Percentiles rank a stretch among this genome's conserved stretches.
Conservation (phyloP, 2,113 vertebrate species). For the Aegotheles bennettii region DNA sequence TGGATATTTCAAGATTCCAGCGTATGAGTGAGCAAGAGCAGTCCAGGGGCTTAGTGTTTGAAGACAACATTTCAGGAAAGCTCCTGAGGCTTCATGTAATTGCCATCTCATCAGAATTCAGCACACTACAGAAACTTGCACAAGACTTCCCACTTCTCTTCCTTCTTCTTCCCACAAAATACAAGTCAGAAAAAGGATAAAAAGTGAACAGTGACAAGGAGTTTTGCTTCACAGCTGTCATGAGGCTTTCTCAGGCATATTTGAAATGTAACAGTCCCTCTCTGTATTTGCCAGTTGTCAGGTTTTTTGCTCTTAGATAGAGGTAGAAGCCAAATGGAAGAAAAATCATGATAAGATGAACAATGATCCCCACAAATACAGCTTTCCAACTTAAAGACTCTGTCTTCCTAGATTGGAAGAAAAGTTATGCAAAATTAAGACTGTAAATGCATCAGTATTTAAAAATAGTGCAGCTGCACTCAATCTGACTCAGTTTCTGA, state of each 20-base stretch:
- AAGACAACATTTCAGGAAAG: background rate
- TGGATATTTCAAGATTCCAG: background rate
- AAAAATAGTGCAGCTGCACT: background rate
- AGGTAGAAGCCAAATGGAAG: background rate
- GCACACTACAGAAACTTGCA: background rate
- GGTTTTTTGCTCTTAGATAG: background rate
- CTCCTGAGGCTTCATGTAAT: fast-evolving
- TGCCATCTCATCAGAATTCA: background rate
- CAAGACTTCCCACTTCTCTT: background rate
- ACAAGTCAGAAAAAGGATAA: background rate
- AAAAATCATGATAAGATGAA: background rate
- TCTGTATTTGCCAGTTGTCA: background rate
- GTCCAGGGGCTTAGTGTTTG: background rate
- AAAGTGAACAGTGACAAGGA: background rate
- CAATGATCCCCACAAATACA: background rate
- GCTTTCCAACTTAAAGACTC: background rate
- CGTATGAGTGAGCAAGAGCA: background rate
- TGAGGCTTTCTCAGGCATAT: background rate
- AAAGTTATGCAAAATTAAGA: background rate
- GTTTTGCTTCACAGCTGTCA: background rate
- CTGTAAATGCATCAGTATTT: background rate
- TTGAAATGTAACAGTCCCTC: background rate
- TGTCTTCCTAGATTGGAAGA: background rate
- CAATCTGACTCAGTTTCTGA: background rate
- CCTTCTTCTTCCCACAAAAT: background rate